These are phyloP conservation scores for Baccha elongata DNA, from an alignment of 2,888 invertebrate species.

Conservation along the genomic window DNA sequence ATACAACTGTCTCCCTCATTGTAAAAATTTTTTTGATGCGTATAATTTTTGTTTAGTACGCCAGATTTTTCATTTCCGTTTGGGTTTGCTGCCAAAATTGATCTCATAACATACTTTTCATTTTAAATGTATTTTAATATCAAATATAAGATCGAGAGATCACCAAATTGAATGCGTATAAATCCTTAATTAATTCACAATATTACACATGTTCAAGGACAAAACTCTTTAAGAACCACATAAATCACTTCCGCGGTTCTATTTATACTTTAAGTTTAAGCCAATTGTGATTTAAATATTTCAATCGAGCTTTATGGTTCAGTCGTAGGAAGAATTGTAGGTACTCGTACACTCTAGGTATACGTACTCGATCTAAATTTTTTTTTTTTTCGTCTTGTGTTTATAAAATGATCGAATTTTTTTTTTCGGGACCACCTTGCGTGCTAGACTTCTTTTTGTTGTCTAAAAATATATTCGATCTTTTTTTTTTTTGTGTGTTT, in stretches of 20 bases:
- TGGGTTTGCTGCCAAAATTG: neutral
- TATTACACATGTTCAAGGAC: constrained; percentile 53
- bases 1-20: neutral
- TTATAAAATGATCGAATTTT: constrained; percentile 41
- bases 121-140: neutral
- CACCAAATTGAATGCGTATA: constrained; percentile 40
- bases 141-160: constrained; percentile 2
- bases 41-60: neutral
- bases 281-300: constrained; percentile 49
- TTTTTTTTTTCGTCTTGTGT: constrained; percentile 13
- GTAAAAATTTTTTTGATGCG: neutral
- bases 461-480: constrained; percentile 49
- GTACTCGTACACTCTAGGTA: neutral
- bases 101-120: constrained; percentile 3
- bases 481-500: neutral
- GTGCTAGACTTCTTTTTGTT: constrained; percentile 57
- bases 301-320: constrained; percentile 38
- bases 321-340: neutral
- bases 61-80: constrained; percentile 14
- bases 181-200: constrained; percentile 46
- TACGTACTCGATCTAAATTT: neutral
- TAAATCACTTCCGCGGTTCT: constrained; percentile 56
- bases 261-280: constrained; percentile 35
- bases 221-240: constrained; percentile 37
- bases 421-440: constrained; percentile 67